Base-by-base conservation (phyloP, 2,113 vertebrate species). In the Aegithalos caudatus region DNA sequence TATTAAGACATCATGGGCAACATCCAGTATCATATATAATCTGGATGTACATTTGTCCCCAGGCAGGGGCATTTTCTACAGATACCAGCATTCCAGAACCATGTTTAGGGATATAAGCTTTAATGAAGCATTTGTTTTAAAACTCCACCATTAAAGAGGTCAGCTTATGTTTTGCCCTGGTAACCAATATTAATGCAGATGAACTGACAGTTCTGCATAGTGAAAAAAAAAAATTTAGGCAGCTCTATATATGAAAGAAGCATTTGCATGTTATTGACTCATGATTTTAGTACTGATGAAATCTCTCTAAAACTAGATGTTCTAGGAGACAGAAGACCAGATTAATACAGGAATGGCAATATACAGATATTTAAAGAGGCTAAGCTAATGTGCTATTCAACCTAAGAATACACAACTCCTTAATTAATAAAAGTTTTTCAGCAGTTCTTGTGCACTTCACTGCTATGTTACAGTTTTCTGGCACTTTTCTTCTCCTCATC, bases 141-240 rank as follows among this genome's bases (percentile, higher is more conserved):
- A 60, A 61, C 10, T 62, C 28, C 44, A 47, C 16, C 40, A 37
- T 54, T 64, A 33, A 88, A 51, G n/a, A 76, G 24, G 27, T 72
- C 48, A 76, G 62, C 28, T 60, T 44, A 44, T 38, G 33, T 69
- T 81, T 77, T 70, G 42, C n/a, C 9, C 1, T 29, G 29, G 35
- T 50, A 77, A 58, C 50, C 45, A 47, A 6, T 42, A 65, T 0
- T 31, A 20, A 23, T 0, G 1, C 4, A 72, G 48, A 81, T 10
- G 48, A 83, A 77, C 14, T 3, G 12, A 44, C 8, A 83, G 37
- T n/a, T 69, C 28, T 56, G 14, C 44, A 77, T 37, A 84, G n/a
- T 23, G 33, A 62, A 67, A 92, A 28, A 65, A 65, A 65, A 65
- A 86, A 35, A 61, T 14, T 61, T 31, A 79, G 35, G 48, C 24